phyloP scores from a whole-genome alignment of 2,113 vertebrate species.

The Perognathus longimembris region DNA sequence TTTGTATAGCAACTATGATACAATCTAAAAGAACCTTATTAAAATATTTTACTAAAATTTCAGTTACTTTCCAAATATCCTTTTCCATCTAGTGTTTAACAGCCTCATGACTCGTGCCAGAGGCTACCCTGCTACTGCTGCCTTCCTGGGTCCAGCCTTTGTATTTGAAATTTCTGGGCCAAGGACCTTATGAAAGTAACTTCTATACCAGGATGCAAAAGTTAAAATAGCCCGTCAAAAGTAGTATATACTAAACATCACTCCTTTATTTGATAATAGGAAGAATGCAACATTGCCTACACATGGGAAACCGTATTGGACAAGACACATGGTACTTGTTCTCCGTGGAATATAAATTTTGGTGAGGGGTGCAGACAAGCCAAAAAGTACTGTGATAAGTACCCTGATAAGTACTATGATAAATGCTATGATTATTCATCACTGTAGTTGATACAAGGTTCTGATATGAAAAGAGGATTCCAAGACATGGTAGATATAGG shows the following conservation, averaged over 20 bases:
- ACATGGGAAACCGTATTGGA: neutral
- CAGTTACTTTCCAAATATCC: neutral
- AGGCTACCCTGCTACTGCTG: neutral
- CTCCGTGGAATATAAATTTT: neutral
- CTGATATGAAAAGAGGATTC: neutral
- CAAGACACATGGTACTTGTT: neutral
- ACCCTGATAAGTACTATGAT: too few relatives aligned
- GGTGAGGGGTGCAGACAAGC: neutral
- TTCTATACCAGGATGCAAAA: neutral
- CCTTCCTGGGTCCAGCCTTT: neutral
- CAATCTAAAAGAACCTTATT: neutral
- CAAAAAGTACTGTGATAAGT: neutral
- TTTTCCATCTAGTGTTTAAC: neutral
- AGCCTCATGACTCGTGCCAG: neutral
- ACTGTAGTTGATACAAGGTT: neutral
- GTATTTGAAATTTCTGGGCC: neutral
- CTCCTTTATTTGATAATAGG: neutral
- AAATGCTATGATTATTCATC: too few relatives aligned
- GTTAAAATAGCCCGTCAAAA: neutral
- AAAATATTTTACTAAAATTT: neutral
- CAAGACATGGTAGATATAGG: neutral
- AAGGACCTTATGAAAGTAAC: neutral
- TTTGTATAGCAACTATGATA: neutral
- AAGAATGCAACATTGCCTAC: neutral
- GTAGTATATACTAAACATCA: neutral